Conservation (phyloP, 2,888 invertebrate genomes). For the Herminia tarsipennalis region DNA sequence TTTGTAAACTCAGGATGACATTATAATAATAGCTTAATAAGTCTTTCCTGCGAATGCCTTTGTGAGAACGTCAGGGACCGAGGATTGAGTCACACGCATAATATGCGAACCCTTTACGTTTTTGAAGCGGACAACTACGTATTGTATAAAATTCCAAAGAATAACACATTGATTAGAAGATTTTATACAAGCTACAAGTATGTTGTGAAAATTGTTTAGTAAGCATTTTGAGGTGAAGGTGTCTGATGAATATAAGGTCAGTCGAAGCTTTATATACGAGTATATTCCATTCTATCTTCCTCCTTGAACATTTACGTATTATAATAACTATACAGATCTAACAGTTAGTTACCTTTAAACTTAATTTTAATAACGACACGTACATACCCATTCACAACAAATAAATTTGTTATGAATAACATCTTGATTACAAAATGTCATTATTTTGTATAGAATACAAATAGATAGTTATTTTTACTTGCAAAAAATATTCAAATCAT, state of each 20-base stretch:
- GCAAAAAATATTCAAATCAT: slow-evolving; percentile 61
- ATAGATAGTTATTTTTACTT: slow-evolving; percentile 16
- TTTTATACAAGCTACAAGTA: slow-evolving; percentile 40
- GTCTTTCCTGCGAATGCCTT: slow-evolving; percentile 75
- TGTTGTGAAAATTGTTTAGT: slow-evolving; percentile 50
- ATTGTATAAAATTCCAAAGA: slow-evolving; percentile 42
- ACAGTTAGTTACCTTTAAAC: slow-evolving; percentile 49
- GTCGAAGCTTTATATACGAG: slow-evolving; percentile 50
- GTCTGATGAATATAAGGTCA: slow-evolving; percentile 52
- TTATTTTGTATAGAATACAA: neutral
- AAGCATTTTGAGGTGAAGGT: slow-evolving; percentile 58
- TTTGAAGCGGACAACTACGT: slow-evolving; percentile 44
- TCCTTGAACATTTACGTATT: slow-evolving; percentile 50
- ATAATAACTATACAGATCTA: slow-evolving; percentile 40
- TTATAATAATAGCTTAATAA: slow-evolving; percentile 74
- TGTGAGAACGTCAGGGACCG: slow-evolving; percentile 72
- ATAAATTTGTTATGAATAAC: slow-evolving; percentile 2
- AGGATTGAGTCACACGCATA: slow-evolving; percentile 66
- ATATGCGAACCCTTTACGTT: slow-evolving; percentile 63
- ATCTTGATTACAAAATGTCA: slow-evolving; percentile 19
- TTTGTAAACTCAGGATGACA: slow-evolving; percentile 71
- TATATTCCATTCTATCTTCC: slow-evolving; percentile 49
- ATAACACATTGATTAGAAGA: slow-evolving; percentile 53
- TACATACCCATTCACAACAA: slow-evolving; percentile 48
- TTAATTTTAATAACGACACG: slow-evolving; percentile 54